Base-by-base conservation (phyloP, 2,113 vertebrate genomes). In the Euleptes europaea region DNA sequence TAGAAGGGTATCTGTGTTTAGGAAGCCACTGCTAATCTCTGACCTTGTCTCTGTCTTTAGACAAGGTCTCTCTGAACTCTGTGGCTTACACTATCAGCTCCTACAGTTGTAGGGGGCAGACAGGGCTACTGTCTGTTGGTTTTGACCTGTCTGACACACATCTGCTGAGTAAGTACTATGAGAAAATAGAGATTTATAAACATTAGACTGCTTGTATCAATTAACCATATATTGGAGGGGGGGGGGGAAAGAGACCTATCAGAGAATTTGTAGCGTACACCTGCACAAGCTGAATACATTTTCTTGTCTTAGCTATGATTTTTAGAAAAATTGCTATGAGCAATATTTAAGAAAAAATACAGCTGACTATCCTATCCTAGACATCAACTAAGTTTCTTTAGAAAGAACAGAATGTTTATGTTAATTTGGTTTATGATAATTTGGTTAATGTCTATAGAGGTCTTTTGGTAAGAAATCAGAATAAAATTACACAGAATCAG, bases 41-140 rank as follows among this genome's bases (percentile, higher is more conserved):
- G 21, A 75, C 86, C 84, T 74, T 88, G 54, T 26, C 57, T 69
- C 33, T 54, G 10, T 83, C 65, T 84, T 38, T 13, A 54, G 57
- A 33, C 70, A 23, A 38, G 4, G 67, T 65, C 60, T 84, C 28
- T 35, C 71, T 80, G 54, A 88, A 76, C 84, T 91, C 17, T 80
- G 33, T 66, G 38, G 9, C 5, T 84, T 83, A 63, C 23, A 69
- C 51, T 92, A 84, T 74, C 70, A 33, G n/a, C 49, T 47, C 17
- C 84, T 74, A 15, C 38, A 13, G 19, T 67, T 38, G 76, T 13
- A 12, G 78, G 31, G 79, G 78, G 31, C 11, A 71, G 63, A 38
- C 26, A 51, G 38, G 71, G 69, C 79, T 87, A 40, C 14, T n/a
- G 33, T 86, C 76, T 26, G 23, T 3, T 78, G 67, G 33, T 9